Percentiles rank a stretch among this genome's conserved stretches.
These are phyloP conservation scores for Plebejus argus DNA, from an alignment of 2,888 invertebrate species.

Conservation along the genomic window DNA sequence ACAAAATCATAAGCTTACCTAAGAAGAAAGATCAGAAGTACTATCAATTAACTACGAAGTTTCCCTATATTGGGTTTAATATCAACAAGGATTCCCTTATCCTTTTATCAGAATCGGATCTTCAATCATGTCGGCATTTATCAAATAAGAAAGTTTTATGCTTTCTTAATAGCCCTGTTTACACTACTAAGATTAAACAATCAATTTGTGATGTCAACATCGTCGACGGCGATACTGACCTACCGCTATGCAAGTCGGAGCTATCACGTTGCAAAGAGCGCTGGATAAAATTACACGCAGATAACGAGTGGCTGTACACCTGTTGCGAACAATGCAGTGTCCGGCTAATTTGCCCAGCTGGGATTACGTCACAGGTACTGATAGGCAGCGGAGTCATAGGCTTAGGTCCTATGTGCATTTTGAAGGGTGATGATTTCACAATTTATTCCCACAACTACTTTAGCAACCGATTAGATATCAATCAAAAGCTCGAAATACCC, in stretches of 20 bases:
- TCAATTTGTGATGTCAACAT: no score
- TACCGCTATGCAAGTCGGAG: no score
- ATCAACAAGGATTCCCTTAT: slow-evolving; percentile 23
- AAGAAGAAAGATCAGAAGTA: background rate
- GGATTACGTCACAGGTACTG: background rate
- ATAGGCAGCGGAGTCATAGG: slow-evolving; percentile 23
- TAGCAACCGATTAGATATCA: slow-evolving; percentile 20
- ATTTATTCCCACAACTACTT: slow-evolving; percentile 30
- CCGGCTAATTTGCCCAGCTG: no score
- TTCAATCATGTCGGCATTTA: no score
- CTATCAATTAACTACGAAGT: slow-evolving; percentile 6
- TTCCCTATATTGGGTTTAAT: slow-evolving; percentile 23
- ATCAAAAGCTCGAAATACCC: slow-evolving; percentile 28
- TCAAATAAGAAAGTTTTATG: no score
- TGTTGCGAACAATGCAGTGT: no score
- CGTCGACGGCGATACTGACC: no score
- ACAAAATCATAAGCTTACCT: background rate
- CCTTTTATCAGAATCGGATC: background rate
- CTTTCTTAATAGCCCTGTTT: no score
- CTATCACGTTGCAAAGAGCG: no score
- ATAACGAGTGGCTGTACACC: no score
- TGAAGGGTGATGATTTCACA: slow-evolving; percentile 30
- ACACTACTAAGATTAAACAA: no score
- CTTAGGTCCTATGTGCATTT: slow-evolving; percentile 27
- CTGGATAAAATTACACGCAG: no score